These are phyloP conservation scores for Nicator chloris DNA, from an alignment of 2,113 vertebrate genomes.

Conservation along the genomic window DNA sequence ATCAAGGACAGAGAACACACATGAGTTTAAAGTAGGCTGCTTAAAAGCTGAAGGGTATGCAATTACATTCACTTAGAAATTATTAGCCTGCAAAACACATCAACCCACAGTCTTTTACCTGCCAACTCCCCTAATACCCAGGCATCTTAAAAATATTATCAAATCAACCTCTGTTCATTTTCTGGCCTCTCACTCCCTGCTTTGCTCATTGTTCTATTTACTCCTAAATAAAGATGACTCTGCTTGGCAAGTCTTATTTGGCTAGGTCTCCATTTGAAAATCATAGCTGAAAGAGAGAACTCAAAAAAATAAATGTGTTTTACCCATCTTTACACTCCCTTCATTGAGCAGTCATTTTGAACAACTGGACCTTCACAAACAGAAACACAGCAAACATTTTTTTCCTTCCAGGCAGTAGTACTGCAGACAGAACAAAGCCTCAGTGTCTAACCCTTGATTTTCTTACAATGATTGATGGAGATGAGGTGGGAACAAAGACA, in stretches of 20 bases:
- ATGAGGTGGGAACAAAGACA: background rate
- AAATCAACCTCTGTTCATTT: background rate
- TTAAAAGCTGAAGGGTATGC: background rate
- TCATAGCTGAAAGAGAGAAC: background rate
- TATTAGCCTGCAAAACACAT: background rate
- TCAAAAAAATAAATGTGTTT: background rate
- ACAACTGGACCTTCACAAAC: background rate
- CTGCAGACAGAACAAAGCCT: background rate
- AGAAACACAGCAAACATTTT: background rate
- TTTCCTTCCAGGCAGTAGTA: background rate
- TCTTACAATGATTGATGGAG: background rate
- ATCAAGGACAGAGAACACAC: background rate
- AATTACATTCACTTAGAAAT: background rate
- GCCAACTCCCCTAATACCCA: background rate
- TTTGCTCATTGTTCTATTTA: background rate
- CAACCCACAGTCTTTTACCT: background rate
- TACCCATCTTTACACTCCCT: background rate
- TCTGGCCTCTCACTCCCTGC: background rate
- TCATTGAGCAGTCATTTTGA: background rate
- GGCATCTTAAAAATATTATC: background rate
- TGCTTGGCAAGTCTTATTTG: background rate
- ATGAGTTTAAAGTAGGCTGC: background rate
- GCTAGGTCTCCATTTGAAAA: background rate
- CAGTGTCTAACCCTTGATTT: accelerated
- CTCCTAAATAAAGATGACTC: background rate